Evolutionary conservation across 2,113 vertebrate species (phyloP), one percentile per base, ranked within the genome.

Genomic region (Mirza zaza): DNA sequence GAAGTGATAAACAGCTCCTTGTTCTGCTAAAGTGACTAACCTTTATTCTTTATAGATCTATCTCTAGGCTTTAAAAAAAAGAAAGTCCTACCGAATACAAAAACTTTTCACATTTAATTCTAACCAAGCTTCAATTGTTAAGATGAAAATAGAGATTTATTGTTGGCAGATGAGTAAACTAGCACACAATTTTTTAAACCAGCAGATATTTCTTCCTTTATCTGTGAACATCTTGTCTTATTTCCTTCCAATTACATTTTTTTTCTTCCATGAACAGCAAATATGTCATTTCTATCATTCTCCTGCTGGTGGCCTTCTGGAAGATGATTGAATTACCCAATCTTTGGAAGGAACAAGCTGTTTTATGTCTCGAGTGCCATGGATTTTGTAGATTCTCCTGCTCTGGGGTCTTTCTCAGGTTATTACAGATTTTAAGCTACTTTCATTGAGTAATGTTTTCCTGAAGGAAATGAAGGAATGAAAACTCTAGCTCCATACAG

Each of bases 271-370:
- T 85, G 83, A 97, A 95, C 79, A 97, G 91, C 89, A 97, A 95
- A 96, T 95, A 93, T 87, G 96, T 97, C 92, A 95, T 93, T 97
- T 94, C 83, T 90, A 92, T 96, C 93, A 97, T 97, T 90, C 80
- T 95, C 96, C 96, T 96, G 96, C 96, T 97, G 97, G 93, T 97
- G 83, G 95, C 96, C 97, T 98, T 97, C 95, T 97, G 97, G 97
- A 97, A 95, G 80, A 96, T 96, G 97, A 97, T 45, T 95, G 96
- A 97, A 96, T 97, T 97, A 91, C n/a, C 70, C 94, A 93, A 13
- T 96, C 90, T 85, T 94, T 75, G 90, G 87, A 97, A 97, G 76
- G 91, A 97, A 92, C 96, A 97, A 90, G 94, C 96, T 97, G 97
- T 96, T 97, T 98, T 97, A 97, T 97, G 89, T 97, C 96, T 96